A percentile compares a stretch with the other conserved stretches of the same genome.
Conservation (phyloP, 2,797 vertebrate species). For the Macroramphosus scolopax region DNA sequence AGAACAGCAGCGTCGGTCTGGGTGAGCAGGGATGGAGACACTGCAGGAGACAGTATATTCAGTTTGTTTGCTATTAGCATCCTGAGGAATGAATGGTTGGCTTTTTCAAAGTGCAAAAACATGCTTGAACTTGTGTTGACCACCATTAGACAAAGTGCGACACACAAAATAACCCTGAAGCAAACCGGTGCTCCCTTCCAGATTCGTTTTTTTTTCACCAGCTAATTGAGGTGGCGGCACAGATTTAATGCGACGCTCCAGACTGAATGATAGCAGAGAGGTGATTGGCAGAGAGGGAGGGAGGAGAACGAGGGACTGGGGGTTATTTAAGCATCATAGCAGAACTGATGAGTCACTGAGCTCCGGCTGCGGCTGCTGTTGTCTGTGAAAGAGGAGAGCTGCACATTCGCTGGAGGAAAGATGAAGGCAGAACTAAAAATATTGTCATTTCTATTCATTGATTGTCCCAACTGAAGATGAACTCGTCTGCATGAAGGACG, state of each 20-base stretch:
- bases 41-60: background rate
- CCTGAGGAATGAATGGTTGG: too few relatives aligned
- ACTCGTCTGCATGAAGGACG: too few relatives aligned
- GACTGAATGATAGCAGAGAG: slow-evolving; percentile 14
- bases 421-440: slow-evolving; percentile 27
- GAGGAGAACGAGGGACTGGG: too few relatives aligned
- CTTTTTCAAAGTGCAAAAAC: background rate
- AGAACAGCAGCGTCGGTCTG: slow-evolving; percentile 96
- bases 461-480: too few relatives aligned
- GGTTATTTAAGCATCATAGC: slow-evolving; percentile 41
- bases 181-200: background rate
- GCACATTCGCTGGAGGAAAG: slow-evolving; percentile 14
- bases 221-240: slow-evolving; percentile 9
- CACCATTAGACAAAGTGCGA: too few relatives aligned
- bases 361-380: slow-evolving; percentile 31
- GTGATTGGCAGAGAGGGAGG: slow-evolving; percentile 4
- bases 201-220: slow-evolving; percentile 11
- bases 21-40: slow-evolving; percentile 65
- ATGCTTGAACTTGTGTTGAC: too few relatives aligned
- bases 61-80: too few relatives aligned
- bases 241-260: slow-evolving; percentile 1
- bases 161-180: too few relatives aligned
- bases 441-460: too few relatives aligned
- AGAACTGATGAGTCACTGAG: slow-evolving; percentile 57
- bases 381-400: slow-evolving; percentile 27